These are phyloP conservation scores for Sinocyclocheilus anophthalmus DNA, from an alignment of 2,113 vertebrate species.

Conservation along the genomic window DNA sequence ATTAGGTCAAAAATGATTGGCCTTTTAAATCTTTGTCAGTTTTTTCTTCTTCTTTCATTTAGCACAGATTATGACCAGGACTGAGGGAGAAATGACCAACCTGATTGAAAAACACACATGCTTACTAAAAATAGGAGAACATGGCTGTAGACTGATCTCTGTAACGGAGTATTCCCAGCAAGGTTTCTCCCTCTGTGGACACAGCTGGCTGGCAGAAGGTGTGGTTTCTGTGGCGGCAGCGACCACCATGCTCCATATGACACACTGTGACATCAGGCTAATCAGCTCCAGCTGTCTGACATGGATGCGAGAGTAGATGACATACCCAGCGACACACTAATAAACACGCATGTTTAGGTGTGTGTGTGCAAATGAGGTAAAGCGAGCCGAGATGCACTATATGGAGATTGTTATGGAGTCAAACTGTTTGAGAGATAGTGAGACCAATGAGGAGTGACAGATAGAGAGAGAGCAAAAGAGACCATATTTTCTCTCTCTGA, in stretches of 20 bases:
- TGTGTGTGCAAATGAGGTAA: background rate
- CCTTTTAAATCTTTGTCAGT: background rate
- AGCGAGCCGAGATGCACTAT: background rate
- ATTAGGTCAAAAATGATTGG: background rate
- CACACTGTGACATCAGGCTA: slow-evolving; percentile 48
- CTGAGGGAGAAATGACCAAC: background rate
- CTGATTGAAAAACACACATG: background rate
- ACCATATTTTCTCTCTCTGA: slow-evolving; percentile 14
- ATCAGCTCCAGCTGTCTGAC: slow-evolving; percentile 51
- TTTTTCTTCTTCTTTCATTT: background rate
- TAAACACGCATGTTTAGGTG: slow-evolving; percentile 22
- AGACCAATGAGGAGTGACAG: slow-evolving; percentile 35
- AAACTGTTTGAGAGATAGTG: slow-evolving; percentile 43
- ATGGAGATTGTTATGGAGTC: slow-evolving; percentile 34
- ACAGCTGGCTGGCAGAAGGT: slow-evolving; percentile 24
- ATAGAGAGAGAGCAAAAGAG: slow-evolving; percentile 54
- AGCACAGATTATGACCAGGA: background rate
- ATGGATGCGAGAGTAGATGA: slow-evolving; percentile 6
- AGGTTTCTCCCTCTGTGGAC: slow-evolving; percentile 15
- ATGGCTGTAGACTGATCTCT: background rate
- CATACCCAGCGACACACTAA: slow-evolving; percentile 7
- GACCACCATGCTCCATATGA: slow-evolving; percentile 30
- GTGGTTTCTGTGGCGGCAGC: background rate
- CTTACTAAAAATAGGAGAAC: background rate
- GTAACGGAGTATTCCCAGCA: slow-evolving; percentile 33